Evolutionary conservation across 1,140 invertebrate genomes (phyloP).

Genomic region (Pissodes strobi): DNA sequence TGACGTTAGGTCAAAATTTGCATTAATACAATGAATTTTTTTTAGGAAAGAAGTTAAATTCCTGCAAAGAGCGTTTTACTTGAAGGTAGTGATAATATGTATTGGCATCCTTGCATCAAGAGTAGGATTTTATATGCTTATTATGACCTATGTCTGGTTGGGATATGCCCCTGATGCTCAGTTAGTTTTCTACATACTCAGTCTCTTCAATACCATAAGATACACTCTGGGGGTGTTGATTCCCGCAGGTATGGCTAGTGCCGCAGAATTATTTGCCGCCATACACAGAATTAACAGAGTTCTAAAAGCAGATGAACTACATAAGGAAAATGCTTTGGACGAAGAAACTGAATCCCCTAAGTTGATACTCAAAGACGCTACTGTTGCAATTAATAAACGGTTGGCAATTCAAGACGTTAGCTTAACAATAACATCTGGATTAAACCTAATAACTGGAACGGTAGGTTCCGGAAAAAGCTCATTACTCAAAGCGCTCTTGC

Average conservation of each 20-base stretch:
- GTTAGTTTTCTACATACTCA: conserved; percentile 30
- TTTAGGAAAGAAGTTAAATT: conserved; percentile 36
- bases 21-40: too few species aligned
- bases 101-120: conserved; percentile 26
- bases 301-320: conserved; percentile 32
- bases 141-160: conserved; percentile 31
- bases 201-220: conserved; percentile 20
- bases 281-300: conserved; percentile 28
- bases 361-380: conserved; percentile 23
- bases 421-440: conserved; percentile 61
- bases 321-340: background rate
- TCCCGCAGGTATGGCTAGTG: conserved; percentile 25
- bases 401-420: conserved; percentile 65
- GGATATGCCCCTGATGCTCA: conserved; percentile 24
- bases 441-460: conserved; percentile 73
- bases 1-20: too few species aligned
- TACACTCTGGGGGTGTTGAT: conserved; percentile 29
- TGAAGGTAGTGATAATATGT: conserved; percentile 22
- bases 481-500: conserved; percentile 69
- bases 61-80: conserved; percentile 9
- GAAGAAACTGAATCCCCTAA: conserved; percentile 6
- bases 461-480: conserved; percentile 84
- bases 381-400: conserved; percentile 38
- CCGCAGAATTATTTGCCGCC: conserved; percentile 32
- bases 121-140: conserved; percentile 29